Base-by-base conservation (phyloP, 2,797 vertebrate species). In the Sebastes iracundus region DNA sequence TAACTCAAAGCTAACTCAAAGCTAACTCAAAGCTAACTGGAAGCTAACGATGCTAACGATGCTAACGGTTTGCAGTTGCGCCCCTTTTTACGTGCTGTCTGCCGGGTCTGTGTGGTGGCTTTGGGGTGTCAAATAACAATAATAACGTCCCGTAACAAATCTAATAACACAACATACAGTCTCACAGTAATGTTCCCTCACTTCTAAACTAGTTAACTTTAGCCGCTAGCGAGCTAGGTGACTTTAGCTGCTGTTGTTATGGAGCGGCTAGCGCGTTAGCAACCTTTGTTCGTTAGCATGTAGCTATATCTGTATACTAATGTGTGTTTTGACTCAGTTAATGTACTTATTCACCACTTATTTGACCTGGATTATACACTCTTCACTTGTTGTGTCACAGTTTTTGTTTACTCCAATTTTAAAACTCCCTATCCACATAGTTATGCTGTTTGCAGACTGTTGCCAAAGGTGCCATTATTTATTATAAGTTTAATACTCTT, bases 211-310 rank as follows among this genome's bases (percentile, higher is more conserved):
- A 73, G 65, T 80, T 32, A 35, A 59, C 77, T 65, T 64, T 64
- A 71, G 71, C 56, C 22, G 22, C 38, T 75, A 61, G 70, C 65
- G 7, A 52, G 86, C 72, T 82, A 79, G 66, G 13, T 81, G 75
- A 58, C 28, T 25, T 77, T 82, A 90, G 82, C 88, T 42, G 62
- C 75, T 78, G 82, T 68, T 90, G 77, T 75, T 87, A 49, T 56
- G 52, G 30, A 79, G 86, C 74, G 72, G 90, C 87, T 92, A 94
- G 75, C 84, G 27, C 64, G 59, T 86, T 93, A 94, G 93, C 94
- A 86, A 92, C 94, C 94, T 95, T 95, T 95, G 94, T 94, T 95
- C 90, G 90, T 92, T 94, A 94, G 74, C 79, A 5, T 64, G 4
- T 3, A 56, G 60, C 69, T 71, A 2, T 23, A 1, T 14, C 6